Conservation (phyloP, 2,113 vertebrate genomes). For the Eudyptes chrysolophus region DNA sequence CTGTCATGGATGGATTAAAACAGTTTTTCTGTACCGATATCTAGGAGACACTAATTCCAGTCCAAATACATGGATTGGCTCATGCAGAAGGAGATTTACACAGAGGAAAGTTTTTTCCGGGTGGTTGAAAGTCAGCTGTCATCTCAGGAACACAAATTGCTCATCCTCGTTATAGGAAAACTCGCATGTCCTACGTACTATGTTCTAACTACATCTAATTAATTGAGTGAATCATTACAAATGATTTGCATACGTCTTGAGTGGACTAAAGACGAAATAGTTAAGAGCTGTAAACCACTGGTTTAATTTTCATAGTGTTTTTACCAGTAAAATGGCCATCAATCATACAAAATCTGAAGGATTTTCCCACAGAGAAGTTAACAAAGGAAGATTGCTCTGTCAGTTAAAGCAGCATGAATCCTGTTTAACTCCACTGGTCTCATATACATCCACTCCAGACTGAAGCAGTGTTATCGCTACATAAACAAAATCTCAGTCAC, state of each 20-base stretch:
- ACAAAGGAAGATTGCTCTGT: constrained; percentile 29
- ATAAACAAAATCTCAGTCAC: background rate
- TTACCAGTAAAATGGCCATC: constrained; percentile 21
- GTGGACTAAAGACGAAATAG: background rate
- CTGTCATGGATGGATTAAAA: background rate
- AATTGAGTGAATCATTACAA: background rate
- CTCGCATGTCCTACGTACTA: background rate
- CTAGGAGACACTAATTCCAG: background rate
- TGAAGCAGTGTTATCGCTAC: background rate
- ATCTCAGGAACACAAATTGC: background rate
- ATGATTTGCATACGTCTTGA: background rate
- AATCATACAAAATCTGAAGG: constrained; percentile 13
- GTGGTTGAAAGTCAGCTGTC: background rate
- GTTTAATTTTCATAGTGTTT: background rate
- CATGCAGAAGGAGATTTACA: background rate
- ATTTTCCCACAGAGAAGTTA: constrained; percentile 29
- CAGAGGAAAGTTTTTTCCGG: background rate
- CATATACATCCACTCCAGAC: background rate
- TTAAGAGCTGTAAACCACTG: background rate
- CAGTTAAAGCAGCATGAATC: constrained; percentile 40
- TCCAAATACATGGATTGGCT: background rate
- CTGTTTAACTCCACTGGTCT: constrained; percentile 17
- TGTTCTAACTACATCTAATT: background rate
- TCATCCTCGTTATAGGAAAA: background rate
- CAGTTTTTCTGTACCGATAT: background rate